These are phyloP conservation scores for Drosophila trapezifrons DNA, from an alignment of 1,140 invertebrate species.

Conservation along the genomic window DNA sequence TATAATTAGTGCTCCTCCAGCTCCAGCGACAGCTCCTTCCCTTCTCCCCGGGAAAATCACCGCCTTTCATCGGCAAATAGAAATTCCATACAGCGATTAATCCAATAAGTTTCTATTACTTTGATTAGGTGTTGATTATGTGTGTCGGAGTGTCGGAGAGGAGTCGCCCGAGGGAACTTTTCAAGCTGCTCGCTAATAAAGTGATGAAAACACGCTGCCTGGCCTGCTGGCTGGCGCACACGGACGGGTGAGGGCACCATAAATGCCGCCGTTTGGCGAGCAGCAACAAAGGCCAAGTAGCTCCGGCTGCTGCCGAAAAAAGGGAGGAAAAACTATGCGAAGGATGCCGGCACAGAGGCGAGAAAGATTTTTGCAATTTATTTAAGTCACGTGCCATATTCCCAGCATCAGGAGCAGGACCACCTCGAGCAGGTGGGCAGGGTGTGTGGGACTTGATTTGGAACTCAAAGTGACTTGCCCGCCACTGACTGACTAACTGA, in stretches of 20 bases:
- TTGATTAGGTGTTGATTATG: constrained; percentile 81
- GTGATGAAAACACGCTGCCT: constrained; percentile 54
- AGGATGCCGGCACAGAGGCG: constrained; percentile 69
- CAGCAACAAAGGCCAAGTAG: constrained; percentile 60
- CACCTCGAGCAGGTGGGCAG: constrained; percentile 3
- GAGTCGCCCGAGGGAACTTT: constrained; percentile 38
- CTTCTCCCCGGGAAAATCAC: background rate
- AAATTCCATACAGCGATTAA: constrained; percentile 73
- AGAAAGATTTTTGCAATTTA: constrained; percentile 82
- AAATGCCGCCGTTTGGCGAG: constrained; percentile 51
- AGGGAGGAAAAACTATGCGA: constrained; percentile 62
- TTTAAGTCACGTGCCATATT: constrained; percentile 81
- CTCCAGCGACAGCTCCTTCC: background rate
- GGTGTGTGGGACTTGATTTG: constrained; percentile 66
- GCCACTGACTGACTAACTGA: constrained; percentile 61
- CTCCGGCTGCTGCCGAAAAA: constrained; percentile 2
- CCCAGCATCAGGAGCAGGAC: constrained; percentile 20
- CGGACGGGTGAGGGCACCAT: constrained; percentile 17
- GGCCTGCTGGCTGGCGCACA: constrained; percentile 1
- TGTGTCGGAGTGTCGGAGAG: constrained; percentile 34
- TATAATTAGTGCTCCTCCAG: constrained; percentile 31
- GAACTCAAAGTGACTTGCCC: constrained; percentile 76
- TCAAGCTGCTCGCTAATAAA: constrained; percentile 74
- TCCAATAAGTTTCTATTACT: constrained; percentile 82
- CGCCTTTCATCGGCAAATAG: constrained; percentile 58